Evolutionary conservation across 2,113 vertebrate genomes (phyloP), one percentile per base, ranked within the genome.

Genomic region (Microtus oregoni): DNA sequence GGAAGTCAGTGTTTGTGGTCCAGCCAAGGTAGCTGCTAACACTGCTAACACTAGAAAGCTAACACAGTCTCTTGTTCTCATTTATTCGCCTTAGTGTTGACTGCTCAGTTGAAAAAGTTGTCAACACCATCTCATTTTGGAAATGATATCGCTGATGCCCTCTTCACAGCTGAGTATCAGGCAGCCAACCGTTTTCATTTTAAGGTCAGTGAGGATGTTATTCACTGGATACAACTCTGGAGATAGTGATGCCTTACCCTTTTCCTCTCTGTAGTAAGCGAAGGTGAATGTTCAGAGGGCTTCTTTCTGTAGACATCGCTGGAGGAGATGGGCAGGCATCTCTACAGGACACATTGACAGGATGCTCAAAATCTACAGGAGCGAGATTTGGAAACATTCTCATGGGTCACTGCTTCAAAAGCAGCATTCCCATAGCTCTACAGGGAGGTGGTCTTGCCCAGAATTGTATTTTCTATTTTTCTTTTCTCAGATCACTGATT

Each of bases 131-230:
- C 81, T n/a, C 68, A 95, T 35, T 98, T 98, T 96, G 97, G 86
- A 89, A 4, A 87, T 38, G 96, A 97, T 41, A 4, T 97, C 2
- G 1, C 0, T 0, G 7, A 83, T 0, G 10, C 70, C 44, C 2
- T 72, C 77, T 89, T 98, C 73, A 95, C 73, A 41, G 93, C 96
- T 47, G 86, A 97, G 26, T 83, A 79, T 55, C 94, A 97, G 96
- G 97, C 97, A 28, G 3, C 90, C 47, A 97, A 58, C 76, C 94
- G 97, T 63, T 96, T 98, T 32, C 97, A 24, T 68, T 98, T 98
- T 85, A 98, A 98, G 97, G 97, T 98, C 3, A 6, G 97, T 96
- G 79, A 70, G 11, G 28, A 4, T 28, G n/a, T 86, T 94, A 19
- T 22, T 17, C 35, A 3, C 0, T 32, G 47, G 50, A 7, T 28